Evolutionary conservation across 2,797 vertebrate species (phyloP), one percentile per base, ranked within the genome.

Genomic region (Sebastes alutus): DNA sequence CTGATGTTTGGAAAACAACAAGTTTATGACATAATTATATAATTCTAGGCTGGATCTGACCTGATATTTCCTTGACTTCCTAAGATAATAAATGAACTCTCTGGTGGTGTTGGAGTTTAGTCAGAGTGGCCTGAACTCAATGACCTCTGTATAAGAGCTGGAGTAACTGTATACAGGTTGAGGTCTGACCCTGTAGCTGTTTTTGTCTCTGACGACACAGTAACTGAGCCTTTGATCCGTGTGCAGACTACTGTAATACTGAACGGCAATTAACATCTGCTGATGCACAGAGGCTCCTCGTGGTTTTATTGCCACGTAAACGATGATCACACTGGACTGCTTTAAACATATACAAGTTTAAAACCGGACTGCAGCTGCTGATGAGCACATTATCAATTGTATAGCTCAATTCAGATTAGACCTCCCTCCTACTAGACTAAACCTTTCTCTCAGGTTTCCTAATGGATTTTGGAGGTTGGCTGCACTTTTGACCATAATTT

Each of bases 401-500:
- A 54, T 7, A 23, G 8, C 22, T 70, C 7, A 61, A 69, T 60
- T 38, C 54, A 55, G 25, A 49, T 49, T 63, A 56, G 23, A 27
- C 29, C 25, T 56, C 32, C 22, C 2, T 6, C 52, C 29, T 30
- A 52, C 27, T 20, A 16, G n/a, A 42, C 42, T 1, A 60, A 49
- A 49, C 46, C 59, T 35, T 29, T 46, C 55, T 73, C 61, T 66
- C 32, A n/a, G 30, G 18, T 61, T 59, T 68, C 18, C 5, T 59
- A 30, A 35, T 72, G 20, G 64, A 38, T 60, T 73, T 83, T 71
- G 8, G 13, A 38, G 16, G 42, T 29, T 16, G 20, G 20, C 66
- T 61, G 25, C 58, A 69, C 66, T 35, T 33, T 55, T 27, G 30
- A 73, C 63, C 38, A 52, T 80, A 10, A 73, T 75, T 68, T 66